Evolutionary conservation across 2,797 vertebrate species (phyloP).

Genomic region (Hypotaenidia okinawae): DNA sequence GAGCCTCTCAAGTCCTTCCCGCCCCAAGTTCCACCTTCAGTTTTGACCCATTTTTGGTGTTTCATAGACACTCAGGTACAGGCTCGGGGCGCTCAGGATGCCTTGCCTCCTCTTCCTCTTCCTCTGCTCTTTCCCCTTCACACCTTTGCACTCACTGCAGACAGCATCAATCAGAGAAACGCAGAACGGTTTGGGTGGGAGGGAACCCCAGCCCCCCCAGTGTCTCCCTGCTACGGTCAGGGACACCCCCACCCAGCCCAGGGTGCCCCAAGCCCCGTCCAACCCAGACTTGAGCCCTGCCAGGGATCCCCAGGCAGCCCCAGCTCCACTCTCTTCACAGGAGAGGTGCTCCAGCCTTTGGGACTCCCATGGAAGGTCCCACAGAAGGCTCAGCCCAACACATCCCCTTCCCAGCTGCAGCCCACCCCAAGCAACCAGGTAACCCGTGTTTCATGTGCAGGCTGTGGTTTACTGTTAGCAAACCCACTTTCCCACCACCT

Average conservation of each 20-base stretch:
- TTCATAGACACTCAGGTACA: fast-evolving
- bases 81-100: fast-evolving
- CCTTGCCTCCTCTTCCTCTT: too few species aligned
- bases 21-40: not conserved
- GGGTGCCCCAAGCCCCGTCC: too few species aligned
- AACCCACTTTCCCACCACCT: not conserved
- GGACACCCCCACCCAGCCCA: too few species aligned
- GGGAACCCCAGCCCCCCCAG: too few species aligned
- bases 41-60: not conserved
- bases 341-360: too few species aligned
- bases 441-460: fast-evolving
- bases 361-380: not conserved
- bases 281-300: too few species aligned
- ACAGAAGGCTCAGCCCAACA: fast-evolving
- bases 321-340: too few species aligned
- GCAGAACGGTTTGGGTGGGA: too few species aligned
- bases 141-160: fast-evolving
- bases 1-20: not conserved
- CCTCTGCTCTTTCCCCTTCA: not conserved
- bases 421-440: fast-evolving
- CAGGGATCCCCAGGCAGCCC: too few species aligned
- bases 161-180: too few species aligned
- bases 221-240: too few species aligned
- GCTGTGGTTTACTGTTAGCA: not conserved
- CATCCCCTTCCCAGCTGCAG: too few species aligned